Evolutionary conservation across 2,113 vertebrate species (phyloP).

Genomic region (Alethe diademata): DNA sequence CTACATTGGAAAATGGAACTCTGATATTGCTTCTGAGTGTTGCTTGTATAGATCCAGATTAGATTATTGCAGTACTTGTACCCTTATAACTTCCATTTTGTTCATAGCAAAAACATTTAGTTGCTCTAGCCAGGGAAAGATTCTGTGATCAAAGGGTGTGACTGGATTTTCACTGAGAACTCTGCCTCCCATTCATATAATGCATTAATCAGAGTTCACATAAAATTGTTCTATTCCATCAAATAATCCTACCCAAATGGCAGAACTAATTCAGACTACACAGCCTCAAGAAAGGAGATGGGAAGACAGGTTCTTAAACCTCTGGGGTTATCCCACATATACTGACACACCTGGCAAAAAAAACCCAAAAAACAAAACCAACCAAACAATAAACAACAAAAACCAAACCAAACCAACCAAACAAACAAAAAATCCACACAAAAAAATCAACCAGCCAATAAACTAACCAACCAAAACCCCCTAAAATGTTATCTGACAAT

Average conservation of each 20-base stretch:
- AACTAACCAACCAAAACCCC: background rate
- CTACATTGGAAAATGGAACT: background rate
- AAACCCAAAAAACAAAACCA: too few relatives aligned
- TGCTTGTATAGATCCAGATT: background rate
- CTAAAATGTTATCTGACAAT: background rate
- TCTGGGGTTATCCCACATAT: conserved; percentile 36
- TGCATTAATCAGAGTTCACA: background rate
- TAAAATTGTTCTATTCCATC: background rate
- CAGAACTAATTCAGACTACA: background rate
- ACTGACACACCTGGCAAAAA: background rate
- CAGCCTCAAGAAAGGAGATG: conserved; percentile 33
- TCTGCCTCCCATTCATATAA: background rate
- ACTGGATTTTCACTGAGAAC: background rate
- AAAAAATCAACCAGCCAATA: background rate
- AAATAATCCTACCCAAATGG: conserved; percentile 25
- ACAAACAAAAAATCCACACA: background rate
- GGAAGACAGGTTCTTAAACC: conserved; percentile 26
- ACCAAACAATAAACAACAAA: background rate
- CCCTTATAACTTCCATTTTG: background rate
- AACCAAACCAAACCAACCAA: background rate
- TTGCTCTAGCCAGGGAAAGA: background rate
- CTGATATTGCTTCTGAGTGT: background rate
- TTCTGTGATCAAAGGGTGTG: background rate
- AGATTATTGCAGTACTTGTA: background rate
- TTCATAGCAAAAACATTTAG: background rate